phyloP scores from a whole-genome alignment of 2,113 vertebrate species.

The Varanus salvator region DNA sequence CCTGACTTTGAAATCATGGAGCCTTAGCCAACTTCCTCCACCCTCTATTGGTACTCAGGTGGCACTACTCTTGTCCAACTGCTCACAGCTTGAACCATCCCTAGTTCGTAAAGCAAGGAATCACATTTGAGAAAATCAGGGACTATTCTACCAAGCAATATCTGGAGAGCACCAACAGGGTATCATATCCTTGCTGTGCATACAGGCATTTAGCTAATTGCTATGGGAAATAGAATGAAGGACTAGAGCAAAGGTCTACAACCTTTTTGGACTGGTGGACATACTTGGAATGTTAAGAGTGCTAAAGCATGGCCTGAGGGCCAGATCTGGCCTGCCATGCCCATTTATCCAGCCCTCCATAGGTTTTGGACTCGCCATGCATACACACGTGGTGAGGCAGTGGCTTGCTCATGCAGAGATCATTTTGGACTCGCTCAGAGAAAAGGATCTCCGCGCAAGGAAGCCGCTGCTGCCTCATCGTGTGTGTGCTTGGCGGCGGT shows the following conservation, averaged over 20 bases:
- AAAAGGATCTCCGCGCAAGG: no score
- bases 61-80: not conserved
- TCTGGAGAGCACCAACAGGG: not conserved
- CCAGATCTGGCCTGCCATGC: no score
- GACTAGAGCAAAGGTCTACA: not conserved
- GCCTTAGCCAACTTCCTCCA: not conserved
- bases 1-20: not conserved
- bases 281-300: no score
- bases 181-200: not conserved
- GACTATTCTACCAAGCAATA: not conserved
- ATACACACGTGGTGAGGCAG: no score
- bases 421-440: no score
- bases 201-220: not conserved
- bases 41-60: not conserved
- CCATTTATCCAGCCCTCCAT: no score
- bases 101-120: not conserved
- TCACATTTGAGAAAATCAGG: not conserved
- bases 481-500: no score
- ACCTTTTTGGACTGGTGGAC: no score
- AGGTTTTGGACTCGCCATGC: no score
- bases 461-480: no score
- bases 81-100: not conserved
- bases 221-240: not conserved
- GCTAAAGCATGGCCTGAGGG: no score
- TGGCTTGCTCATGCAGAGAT: no score